These are phyloP conservation scores for Numenius phaeopus DNA, from an alignment of 2,797 vertebrate species.

Conservation along the genomic window DNA sequence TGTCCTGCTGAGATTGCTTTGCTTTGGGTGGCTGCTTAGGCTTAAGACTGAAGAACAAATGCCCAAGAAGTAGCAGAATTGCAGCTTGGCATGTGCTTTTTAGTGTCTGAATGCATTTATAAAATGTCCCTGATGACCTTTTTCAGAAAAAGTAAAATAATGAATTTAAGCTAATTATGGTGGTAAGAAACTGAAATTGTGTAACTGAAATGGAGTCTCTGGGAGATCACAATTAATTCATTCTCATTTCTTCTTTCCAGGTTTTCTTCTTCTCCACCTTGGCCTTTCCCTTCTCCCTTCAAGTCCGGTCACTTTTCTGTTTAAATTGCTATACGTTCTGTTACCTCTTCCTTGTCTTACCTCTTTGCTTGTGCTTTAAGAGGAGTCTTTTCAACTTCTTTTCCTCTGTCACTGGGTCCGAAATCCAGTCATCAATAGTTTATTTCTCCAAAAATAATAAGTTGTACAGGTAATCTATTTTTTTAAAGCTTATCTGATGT, in stretches of 20 bases:
- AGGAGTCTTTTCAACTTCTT: slow-evolving; percentile 59
- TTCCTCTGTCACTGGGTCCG: slow-evolving; percentile 55
- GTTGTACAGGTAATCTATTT: slow-evolving; percentile 61
- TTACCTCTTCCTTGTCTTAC: slow-evolving; percentile 30
- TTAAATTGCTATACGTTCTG: neutral
- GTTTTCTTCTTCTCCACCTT: slow-evolving; percentile 60
- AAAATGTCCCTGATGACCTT: neutral
- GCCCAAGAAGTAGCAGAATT: neutral
- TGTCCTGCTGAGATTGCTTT: neutral
- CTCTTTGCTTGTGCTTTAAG: slow-evolving; percentile 35
- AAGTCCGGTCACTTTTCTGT: slow-evolving; percentile 29
- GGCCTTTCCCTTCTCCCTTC: slow-evolving; percentile 38
- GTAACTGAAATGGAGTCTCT: neutral
- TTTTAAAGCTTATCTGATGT: slow-evolving; percentile 21
- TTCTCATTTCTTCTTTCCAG: slow-evolving; percentile 74
- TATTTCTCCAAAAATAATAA: slow-evolving; percentile 49
- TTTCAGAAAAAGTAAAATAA: neutral
- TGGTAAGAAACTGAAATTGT: neutral
- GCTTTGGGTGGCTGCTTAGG: neutral
- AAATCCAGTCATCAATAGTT: slow-evolving; percentile 56
- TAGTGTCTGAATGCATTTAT: neutral
- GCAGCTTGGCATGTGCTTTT: neutral
- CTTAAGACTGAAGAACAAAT: neutral
- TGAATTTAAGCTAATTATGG: neutral
- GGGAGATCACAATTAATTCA: slow-evolving; percentile 44